Conservation (phyloP, 2,888 invertebrate species). For the Drosophila mimica region DNA sequence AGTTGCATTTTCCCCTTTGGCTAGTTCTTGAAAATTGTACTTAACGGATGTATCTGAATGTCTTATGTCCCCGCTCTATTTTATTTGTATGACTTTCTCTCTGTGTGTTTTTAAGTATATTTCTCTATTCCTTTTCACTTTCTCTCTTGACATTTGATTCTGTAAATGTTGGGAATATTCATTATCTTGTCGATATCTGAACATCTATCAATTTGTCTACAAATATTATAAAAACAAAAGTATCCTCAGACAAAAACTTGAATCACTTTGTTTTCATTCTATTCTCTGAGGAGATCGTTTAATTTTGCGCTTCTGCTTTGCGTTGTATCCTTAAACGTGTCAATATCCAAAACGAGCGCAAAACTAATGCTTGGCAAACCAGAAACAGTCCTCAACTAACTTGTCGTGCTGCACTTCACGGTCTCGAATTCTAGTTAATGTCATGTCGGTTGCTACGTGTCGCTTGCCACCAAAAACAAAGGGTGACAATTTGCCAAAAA, state of each 20-base stretch:
- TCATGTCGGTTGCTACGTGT: conserved; percentile 57
- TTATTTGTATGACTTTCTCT: neutral
- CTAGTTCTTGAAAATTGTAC: neutral
- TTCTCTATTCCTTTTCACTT: neutral
- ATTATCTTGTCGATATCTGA: neutral
- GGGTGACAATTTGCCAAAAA: conserved; percentile 67
- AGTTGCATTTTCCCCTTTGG: neutral
- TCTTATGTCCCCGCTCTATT: neutral
- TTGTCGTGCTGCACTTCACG: conserved; percentile 13
- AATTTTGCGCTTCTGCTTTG: neutral
- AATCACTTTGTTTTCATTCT: neutral
- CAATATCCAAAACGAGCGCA: conserved; percentile 5
- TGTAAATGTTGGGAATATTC: no score
- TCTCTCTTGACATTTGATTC: neutral
- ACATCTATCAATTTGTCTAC: neutral
- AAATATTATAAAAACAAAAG: neutral
- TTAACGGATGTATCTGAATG: neutral
- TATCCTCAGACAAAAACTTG: neutral
- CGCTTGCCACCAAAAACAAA: conserved; percentile 34
- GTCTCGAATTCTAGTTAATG: conserved; percentile 54
- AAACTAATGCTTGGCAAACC: conserved; percentile 17
- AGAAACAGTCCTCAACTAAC: conserved; percentile 18
- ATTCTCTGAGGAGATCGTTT: neutral
- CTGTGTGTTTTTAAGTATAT: neutral
- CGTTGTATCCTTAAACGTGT: conserved; percentile 27